Evolutionary conservation across 2,888 invertebrate genomes (phyloP).

Genomic region (Fragum sueziense): DNA sequence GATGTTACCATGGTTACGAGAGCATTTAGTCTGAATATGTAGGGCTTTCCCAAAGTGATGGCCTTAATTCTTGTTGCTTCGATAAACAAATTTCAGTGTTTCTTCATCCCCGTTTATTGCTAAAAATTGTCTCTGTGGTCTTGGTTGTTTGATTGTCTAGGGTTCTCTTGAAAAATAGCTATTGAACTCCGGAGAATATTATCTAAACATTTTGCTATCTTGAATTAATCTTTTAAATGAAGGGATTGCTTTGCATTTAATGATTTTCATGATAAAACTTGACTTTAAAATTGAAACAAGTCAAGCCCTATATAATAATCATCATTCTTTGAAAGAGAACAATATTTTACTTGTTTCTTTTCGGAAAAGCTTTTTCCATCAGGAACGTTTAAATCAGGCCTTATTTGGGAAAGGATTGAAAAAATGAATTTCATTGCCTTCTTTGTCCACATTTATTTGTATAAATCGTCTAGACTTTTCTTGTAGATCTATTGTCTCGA

Average conservation of each 20-base stretch:
- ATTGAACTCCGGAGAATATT: not conserved
- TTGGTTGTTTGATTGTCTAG: not conserved
- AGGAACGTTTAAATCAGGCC: no score
- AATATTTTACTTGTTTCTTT: not conserved
- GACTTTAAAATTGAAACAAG: no score
- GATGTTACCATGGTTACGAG: slow-evolving; percentile 16
- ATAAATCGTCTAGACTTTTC: no score
- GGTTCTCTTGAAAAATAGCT: not conserved
- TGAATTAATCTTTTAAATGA: no score
- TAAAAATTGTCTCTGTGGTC: not conserved
- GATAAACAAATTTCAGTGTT: not conserved
- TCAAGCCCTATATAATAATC: not conserved
- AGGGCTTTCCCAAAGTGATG: slow-evolving; percentile 14
- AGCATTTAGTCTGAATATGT: slow-evolving; percentile 26
- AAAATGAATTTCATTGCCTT: no score
- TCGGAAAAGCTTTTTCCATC: no score
- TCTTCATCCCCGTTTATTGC: not conserved
- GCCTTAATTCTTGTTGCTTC: slow-evolving; percentile 19
- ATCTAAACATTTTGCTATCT: no score
- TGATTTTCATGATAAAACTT: no score
- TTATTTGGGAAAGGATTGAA: no score
- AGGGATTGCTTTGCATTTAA: no score
- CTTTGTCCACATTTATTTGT: no score
- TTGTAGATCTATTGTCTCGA: no score
- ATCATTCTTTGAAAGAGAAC: not conserved